Evolutionary conservation across 2,113 vertebrate genomes (phyloP).

Genomic region (Scortum barcoo): DNA sequence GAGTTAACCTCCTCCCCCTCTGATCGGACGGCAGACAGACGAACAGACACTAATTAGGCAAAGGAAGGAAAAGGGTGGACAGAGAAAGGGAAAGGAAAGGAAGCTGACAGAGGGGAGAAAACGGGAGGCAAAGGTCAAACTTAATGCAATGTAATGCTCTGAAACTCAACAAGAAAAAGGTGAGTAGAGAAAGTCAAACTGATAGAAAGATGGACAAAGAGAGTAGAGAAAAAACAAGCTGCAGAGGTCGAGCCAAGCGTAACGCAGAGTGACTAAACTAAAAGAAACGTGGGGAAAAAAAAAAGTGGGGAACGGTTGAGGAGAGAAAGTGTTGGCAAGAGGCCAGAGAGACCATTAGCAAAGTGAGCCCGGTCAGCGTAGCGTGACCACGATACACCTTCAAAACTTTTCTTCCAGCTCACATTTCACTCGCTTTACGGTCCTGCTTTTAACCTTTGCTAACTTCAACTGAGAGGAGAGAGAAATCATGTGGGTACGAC

Average conservation of each 20-base stretch:
- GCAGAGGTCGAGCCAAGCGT: conserved; percentile 33
- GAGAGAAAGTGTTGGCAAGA: conserved; percentile 29
- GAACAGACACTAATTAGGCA: conserved; percentile 41
- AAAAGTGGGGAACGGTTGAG: not conserved
- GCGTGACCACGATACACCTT: conserved; percentile 40
- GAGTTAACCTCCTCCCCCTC: conserved; percentile 33
- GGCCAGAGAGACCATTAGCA: conserved; percentile 66
- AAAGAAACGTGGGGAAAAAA: conserved; percentile 35
- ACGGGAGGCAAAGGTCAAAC: conserved; percentile 47
- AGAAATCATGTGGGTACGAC: conserved; percentile 32
- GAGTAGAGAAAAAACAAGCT: not conserved
- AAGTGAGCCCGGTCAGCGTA: conserved; percentile 12
- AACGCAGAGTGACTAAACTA: conserved; percentile 16
- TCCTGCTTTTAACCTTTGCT: conserved; percentile 11
- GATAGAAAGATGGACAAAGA: not conserved
- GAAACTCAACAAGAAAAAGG: not conserved
- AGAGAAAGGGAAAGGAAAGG: conserved; percentile 31
- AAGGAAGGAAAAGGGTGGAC: conserved; percentile 11
- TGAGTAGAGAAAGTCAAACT: not conserved
- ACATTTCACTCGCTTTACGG: conserved; percentile 41
- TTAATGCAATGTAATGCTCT: not conserved
- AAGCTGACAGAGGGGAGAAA: conserved; percentile 33
- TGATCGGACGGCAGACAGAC: not conserved
- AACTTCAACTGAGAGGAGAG: not conserved
- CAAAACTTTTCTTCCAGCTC: conserved; percentile 31